Base-by-base conservation (phyloP, 2,113 vertebrate genomes). In the Crotalus helleri region DNA sequence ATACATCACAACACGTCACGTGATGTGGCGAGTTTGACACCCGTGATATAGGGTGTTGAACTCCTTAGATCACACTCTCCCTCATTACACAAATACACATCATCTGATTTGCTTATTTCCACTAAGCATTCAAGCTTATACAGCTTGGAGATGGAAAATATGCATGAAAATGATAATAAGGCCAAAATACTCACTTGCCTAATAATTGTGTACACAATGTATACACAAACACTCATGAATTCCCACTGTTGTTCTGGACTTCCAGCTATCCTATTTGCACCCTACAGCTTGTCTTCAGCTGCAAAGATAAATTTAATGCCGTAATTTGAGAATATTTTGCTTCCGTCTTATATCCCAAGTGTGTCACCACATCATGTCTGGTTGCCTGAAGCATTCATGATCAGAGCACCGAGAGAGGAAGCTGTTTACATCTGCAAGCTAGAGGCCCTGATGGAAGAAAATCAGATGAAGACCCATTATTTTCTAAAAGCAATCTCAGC, bases 361-460 rank as follows among this genome's bases (percentile, higher is more conserved):
- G 88, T 33, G 21, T 61, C 46, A 59, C 5, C 2, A 59, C 24
- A 12, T 13, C 93, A 89, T 33, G 4, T 54, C 0, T 26, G 53
- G 0, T 33, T 24, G 33, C 54, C 91, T 61, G 57, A 85, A 87
- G 85, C 44, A 29, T 51, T n/a, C 12, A 12, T 59, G 15, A 49
- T 2, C 87, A 61, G 58, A n/a, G 11, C 53, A 88, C 58, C 89
- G 53, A 86, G 24, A 24, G 54, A 88, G 39, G 81, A 39, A 54
- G 24, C 49, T 44, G 49, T 57, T 93, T 69, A 85, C 64, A 89
- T 85, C 87, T 94, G 39, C 61, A 88, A 61, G 58, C 92, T 57
- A 94, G 86, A 39, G 11, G 88, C 15, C 29, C 29, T 19, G 26
- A 64, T 89, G 33, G 49, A 69, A 91, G 92, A 57, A 86, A 88